Evolutionary conservation across 2,797 vertebrate genomes (phyloP), one percentile per base, ranked within the genome.

Genomic region (Thaleichthys pacificus): DNA sequence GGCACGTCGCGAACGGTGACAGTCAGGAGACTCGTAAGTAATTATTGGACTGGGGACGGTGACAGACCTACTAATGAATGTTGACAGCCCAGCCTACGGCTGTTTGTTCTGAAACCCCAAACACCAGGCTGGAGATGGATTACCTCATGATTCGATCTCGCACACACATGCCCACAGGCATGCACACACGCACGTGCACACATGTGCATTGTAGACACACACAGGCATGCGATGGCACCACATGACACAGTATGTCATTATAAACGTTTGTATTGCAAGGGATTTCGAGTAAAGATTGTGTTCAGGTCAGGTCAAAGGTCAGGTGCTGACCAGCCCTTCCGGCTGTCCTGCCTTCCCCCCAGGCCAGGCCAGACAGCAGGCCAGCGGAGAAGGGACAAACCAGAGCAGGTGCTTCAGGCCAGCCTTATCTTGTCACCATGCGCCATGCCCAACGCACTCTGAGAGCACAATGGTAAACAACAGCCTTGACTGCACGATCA

Each of bases 11-110:
- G 60, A 62, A 49, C 35, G 19, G 82, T 61, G 79, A 76, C 61
- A 77, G 78, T 71, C 51, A 5, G 72, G 74, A 85, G 79, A 66
- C 78, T 81, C 81, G 51, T 5, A 56, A 56, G 51, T 56, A 88
- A 90, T 92, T 90, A 89, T 83, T 85, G 82, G 85, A 85, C 80
- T 83, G 75, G 81, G 60, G 56, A 73, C 26, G 24, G 80, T 85
- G 89, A 91, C 87, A 87, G 86, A 80, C 56, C 68, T n/a, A 68
- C 88, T 91, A 93, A 96, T 91, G 87, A 89, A 90, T 91, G 89
- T 86, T 95, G 94, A 94, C 86, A 91, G 84, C 88, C 91, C 89
- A 91, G 90, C 93, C 89, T 91, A 90, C 80, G 91, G 92, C 89
- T 92, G 84, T 93, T 90, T 92, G 89, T 89, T 92, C 90, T 89